Evolutionary conservation across 1,140 invertebrate species (phyloP).

Genomic region (Aculops lycopersici): DNA sequence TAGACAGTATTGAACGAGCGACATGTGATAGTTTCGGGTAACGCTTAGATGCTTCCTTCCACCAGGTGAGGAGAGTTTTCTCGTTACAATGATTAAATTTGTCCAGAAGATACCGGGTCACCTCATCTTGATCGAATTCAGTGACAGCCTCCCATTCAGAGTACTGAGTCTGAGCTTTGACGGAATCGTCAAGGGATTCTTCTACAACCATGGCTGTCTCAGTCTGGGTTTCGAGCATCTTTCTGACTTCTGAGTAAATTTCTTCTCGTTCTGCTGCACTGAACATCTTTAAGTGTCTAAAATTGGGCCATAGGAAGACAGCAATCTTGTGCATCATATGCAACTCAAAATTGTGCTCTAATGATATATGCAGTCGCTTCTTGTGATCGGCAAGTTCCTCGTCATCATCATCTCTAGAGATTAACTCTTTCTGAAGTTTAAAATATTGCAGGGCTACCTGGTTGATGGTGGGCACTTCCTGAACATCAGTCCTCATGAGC

Average conservation of each 20-base stretch:
- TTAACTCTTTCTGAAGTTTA: conserved; percentile 6
- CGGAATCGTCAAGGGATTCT: neutral
- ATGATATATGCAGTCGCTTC: neutral
- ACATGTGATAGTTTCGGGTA: conserved; percentile 8
- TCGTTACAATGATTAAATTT: conserved; percentile 7
- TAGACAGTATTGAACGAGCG: conserved; percentile 7
- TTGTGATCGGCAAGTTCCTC: neutral
- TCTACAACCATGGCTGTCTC: neutral
- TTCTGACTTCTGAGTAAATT: conserved; percentile 8
- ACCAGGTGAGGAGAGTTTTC: conserved; percentile 7
- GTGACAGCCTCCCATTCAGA: conserved; percentile 8
- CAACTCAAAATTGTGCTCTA: conserved; percentile 5
- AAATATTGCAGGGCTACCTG: conserved; percentile 7
- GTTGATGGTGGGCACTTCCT: conserved; percentile 6
- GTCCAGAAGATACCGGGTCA: conserved; percentile 5
- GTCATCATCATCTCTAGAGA: neutral
- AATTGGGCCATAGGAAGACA: conserved; percentile 9
- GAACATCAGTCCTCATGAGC: conserved; percentile 3
- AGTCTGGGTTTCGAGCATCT: conserved; percentile 3
- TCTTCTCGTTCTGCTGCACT: conserved; percentile 7
- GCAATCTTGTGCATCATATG: conserved; percentile 7
- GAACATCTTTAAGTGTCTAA: conserved; percentile 9
- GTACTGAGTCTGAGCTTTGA: conserved; percentile 3
- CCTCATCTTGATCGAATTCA: conserved; percentile 6
- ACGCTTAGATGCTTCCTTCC: conserved; percentile 7